phyloP scores from a whole-genome alignment of 1,140 invertebrate genomes.

The Drosophila punjabiensis region DNA sequence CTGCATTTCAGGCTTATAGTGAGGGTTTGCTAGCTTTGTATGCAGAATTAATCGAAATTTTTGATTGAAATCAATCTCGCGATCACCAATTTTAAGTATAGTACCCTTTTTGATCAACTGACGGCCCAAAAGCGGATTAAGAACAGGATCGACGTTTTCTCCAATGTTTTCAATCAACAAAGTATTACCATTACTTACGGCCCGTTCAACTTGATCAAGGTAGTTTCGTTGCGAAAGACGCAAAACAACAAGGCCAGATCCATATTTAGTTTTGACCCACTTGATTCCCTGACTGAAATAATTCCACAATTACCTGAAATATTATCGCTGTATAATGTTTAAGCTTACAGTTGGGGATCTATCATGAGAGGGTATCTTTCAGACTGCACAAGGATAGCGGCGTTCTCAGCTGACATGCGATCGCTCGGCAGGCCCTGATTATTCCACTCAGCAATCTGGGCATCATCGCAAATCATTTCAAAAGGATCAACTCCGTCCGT shows the following conservation, averaged over 20 bases:
- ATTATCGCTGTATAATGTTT: background rate
- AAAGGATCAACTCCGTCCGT: conserved; percentile 93
- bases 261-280: conserved; percentile 96
- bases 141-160: conserved; percentile 95
- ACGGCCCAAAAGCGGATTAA: conserved; percentile 95
- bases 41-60: conserved; percentile 88
- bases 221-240: conserved; percentile 93
- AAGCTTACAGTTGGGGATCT: conserved; percentile 91
- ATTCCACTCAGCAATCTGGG: conserved; percentile 96
- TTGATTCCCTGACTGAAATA: conserved; percentile 93
- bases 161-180: conserved; percentile 96
- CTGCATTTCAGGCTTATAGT: conserved; percentile 98
- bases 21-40: conserved; percentile 95
- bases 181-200: conserved; percentile 90
- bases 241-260: conserved; percentile 90
- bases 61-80: conserved; percentile 95
- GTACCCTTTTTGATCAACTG: conserved; percentile 94
- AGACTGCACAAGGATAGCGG: conserved; percentile 95
- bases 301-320: background rate
- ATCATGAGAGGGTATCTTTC: conserved; percentile 97
- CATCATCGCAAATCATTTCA: conserved; percentile 94
- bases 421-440: conserved; percentile 97
- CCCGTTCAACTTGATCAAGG: conserved; percentile 93
- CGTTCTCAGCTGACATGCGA: conserved; percentile 97
- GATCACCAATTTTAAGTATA: conserved; percentile 93